Evolutionary conservation across 1,140 invertebrate species (phyloP), one percentile per base, ranked within the genome.

Genomic region (Cydia strobilella): DNA sequence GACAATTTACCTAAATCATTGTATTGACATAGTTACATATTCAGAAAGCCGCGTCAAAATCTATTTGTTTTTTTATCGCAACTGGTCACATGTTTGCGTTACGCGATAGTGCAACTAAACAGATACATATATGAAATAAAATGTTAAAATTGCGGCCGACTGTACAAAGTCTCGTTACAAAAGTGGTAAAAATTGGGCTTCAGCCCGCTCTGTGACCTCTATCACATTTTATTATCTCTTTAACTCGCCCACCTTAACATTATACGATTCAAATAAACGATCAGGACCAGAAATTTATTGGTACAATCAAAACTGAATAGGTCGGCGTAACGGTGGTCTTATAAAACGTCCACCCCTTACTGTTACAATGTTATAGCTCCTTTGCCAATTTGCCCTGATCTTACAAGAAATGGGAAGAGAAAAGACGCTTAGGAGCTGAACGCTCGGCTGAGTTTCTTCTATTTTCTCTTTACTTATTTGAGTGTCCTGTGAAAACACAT

Each of bases 231-330:
- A 69, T 35, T 42, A 20, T 7, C 18, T 51, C 48, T 18, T 59
- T 59, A 59, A 59, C 18, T 23, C 54, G n/a, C 65, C 27, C 31
- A 69, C 65, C 65, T 69, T 69, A 69, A 23, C 65, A 35, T 69
- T 69, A 42, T 69, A 80, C 42, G 35, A 72, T 31, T 74, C 23
- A 31, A 74, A 80, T 72, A 79, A 80, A 79, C 76, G 79, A 75
- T 74, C 72, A 73, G 31, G 23, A 63, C 35, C 62, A 65, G 23
- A 77, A 77, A 80, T 80, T 77, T 76, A 83, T 83, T 65, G 81
- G 74, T 74, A 39, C 75, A 83, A 83, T 84, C 78, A 78, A 80
- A 83, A 76, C 54, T 76, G 79, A 79, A 84, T 80, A 81, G 81
- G 79, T 75, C 78, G 15, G 31, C n/a, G 27, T 69, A 82, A 79